phyloP scores from a whole-genome alignment of 2,113 vertebrate genomes.

The Paraplagusia blochii region DNA sequence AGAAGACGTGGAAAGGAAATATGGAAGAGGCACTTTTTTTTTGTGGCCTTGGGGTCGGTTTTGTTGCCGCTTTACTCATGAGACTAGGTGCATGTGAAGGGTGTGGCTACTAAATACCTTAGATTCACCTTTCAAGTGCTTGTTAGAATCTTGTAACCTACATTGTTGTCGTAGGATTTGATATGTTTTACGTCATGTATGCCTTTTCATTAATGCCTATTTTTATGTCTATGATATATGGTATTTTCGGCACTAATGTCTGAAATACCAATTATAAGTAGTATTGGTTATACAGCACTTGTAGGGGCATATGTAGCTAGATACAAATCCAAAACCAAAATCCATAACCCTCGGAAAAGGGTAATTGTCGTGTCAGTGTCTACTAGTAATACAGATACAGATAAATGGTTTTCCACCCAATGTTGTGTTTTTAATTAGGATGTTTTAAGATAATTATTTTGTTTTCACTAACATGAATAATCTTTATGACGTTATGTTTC shows the following conservation, averaged over 20 bases:
- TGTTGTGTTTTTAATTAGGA: too few species aligned
- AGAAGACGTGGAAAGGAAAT: constrained; percentile 62
- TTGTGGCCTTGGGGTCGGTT: constrained; percentile 63
- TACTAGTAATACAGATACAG: constrained; percentile 39
- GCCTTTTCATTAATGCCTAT: background rate
- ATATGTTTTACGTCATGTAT: constrained; percentile 8
- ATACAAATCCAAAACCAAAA: constrained; percentile 21
- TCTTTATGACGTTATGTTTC: too few species aligned
- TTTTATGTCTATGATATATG: background rate
- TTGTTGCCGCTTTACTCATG: constrained; percentile 58
- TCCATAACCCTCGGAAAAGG: constrained; percentile 24
- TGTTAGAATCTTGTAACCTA: constrained; percentile 38
- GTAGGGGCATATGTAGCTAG: constrained; percentile 13
- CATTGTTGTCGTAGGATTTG: constrained; percentile 11
- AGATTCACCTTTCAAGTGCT: constrained; percentile 55
- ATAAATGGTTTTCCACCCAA: constrained; percentile 7
- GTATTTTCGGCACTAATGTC: constrained; percentile 1
- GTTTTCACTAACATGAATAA: too few species aligned
- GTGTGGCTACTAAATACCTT: constrained; percentile 62
- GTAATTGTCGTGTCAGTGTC: constrained; percentile 34
- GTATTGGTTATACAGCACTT: constrained; percentile 5
- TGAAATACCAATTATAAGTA: constrained; percentile 1
- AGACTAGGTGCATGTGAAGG: constrained; percentile 53
- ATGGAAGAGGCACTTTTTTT: constrained; percentile 57
- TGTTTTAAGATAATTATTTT: too few species aligned